Evolutionary conservation across 1,140 invertebrate genomes (phyloP), one percentile per base, ranked within the genome.

Genomic region (Trachymyrmex septentrionalis): DNA sequence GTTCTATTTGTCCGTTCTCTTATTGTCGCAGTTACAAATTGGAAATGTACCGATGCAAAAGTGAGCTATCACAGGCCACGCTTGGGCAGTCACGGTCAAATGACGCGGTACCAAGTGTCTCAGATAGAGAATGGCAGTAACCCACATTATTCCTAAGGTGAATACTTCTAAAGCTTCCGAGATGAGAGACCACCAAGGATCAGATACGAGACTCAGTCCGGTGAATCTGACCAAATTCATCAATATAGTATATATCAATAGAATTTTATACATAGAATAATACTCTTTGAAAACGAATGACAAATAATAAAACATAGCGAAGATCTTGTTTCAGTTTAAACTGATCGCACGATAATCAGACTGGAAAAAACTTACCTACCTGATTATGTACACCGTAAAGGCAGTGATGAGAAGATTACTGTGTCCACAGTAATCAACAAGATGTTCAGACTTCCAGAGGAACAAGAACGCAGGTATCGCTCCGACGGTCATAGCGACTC

Each of bases 341-440:
- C 5, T 16, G 30, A 7, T 82, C 14, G 30, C n/a, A 14, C 38
- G 27, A 48, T 64, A 38, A 30, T 61, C 10, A 30, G 34, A 55
- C 2, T 59, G 66, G 61, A 44, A 44, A 44, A 55, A 85, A 90
- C 84, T 85, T 87, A 87, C 77, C 91, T 97, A 98, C 81, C 97
- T 96, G 48, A 98, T 94, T 61, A 98, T 97, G 93, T 98, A 98
- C 89, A 97, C 96, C 3, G 97, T 97, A 90, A 98, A 97, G 27
- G 97, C 97, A 59, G 96, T 96, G 88, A 98, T 98, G 85, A 98
- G 96, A 73, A 98, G 96, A 93, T 98, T 98, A 86, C 97, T 97
- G 93, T 98, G 97, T 3, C 98, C 98, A 72, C 97, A 97, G 93
- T 97, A 98, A 93, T 98, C 97, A 2, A 99, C 97, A 38, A 98